Evolutionary conservation across 2,888 invertebrate species (phyloP), one percentile per base, ranked within the genome.

Genomic region (Melikaiella ostensackeni): DNA sequence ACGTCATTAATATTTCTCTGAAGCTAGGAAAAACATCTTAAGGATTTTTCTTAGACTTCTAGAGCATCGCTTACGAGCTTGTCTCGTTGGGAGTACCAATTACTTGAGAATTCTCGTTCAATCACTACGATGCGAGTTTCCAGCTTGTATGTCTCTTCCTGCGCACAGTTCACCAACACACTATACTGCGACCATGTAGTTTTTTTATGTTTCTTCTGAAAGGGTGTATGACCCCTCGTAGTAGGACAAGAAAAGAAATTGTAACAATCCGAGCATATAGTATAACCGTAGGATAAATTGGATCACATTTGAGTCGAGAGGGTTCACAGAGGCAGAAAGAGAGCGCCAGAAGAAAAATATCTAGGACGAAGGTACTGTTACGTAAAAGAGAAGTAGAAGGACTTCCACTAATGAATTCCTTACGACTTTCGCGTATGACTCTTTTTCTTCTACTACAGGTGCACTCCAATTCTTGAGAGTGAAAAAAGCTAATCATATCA

Each of bases 281-380:
- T 83, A 27, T 70, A 83, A 85, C 84, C 84, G 74, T 76, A 82
- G 85, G 86, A 88, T 88, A 87, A 88, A 89, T 89, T 87, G 87
- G 88, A 88, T 89, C 84, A 83, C 81, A 79, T 77, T 79, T 76
- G 80, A 79, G 80, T 70, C 70, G 81, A 80, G 79, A 80, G 80
- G 75, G 61, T 50, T 70, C 46, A 50, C 19, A 50, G 70, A 70
- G 46, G 46, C 50, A 50, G 66, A 24, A 76, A 42, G 77, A 82
- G 76, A 77, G 74, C 42, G 74, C 61, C 50, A 61, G 76, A 74
- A 75, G 57, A 77, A 63, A 50, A 57, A 70, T 55, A 77, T 76
- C 79, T 77, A 59, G 42, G 42, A 42, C 42, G 16, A 42, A 42
- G 16, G 42, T 21, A 33, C 42, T 42, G 42, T 16, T 62, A 74